Conservation (phyloP, 2,888 invertebrate species). For the Diadromus collaris region DNA sequence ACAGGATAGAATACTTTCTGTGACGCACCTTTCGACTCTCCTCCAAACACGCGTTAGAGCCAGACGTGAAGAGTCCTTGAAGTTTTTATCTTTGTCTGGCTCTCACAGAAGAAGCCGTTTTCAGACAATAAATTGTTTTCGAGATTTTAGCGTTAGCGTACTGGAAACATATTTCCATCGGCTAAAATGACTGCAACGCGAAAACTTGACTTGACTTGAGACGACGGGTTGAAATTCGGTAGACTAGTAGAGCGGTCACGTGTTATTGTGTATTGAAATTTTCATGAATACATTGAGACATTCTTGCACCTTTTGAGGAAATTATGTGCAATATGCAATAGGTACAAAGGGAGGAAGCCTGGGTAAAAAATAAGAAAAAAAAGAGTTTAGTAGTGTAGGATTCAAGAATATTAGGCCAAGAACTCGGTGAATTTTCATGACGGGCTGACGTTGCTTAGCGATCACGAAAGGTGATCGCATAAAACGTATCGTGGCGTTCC, state of each 20-base stretch:
- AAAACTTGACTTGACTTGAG: too few relatives aligned
- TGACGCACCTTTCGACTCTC: conserved; percentile 45
- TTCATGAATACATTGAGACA: too few relatives aligned
- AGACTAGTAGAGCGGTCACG: too few relatives aligned
- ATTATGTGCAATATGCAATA: too few relatives aligned
- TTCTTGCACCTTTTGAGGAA: too few relatives aligned
- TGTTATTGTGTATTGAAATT: too few relatives aligned
- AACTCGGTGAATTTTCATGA: not conserved
- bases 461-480: conserved; percentile 11
- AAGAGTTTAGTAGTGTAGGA: not conserved
- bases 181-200: too few relatives aligned
- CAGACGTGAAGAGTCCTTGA: conserved; percentile 53
- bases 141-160: too few relatives aligned
- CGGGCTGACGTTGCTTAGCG: not conserved
- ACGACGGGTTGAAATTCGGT: too few relatives aligned
- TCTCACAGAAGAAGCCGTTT: not conserved
- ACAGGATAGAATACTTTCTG: conserved; percentile 28
- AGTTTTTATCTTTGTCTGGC: conserved; percentile 6
- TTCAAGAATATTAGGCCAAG: not conserved
- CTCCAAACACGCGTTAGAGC: conserved; percentile 64
- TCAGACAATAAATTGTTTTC: too few relatives aligned
- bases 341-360: too few relatives aligned
- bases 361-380: conserved; percentile 1
- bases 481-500: conserved; percentile 1
- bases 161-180: too few relatives aligned